Base-by-base conservation (phyloP, 2,113 vertebrate genomes). In the Perca fluviatilis region DNA sequence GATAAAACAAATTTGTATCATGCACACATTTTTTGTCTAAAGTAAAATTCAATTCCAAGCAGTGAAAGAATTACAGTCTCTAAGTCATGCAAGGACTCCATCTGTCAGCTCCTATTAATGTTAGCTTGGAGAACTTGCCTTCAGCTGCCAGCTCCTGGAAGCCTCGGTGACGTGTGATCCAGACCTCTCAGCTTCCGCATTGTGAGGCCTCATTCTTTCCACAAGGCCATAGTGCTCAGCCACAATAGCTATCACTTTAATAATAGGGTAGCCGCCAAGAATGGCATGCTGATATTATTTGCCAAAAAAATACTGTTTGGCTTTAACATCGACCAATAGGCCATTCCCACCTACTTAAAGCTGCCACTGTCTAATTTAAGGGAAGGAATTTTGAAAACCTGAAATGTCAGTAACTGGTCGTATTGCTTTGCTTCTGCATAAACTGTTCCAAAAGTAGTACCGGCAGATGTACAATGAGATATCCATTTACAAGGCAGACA, bases 31-130 rank as follows among this genome's bases (percentile, higher is more conserved):
- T 79, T 73, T 71, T 47, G 50, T 75, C 51, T 81, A 51, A 51
- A 83, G 84, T 64, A 77, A 73, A 79, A 63, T 69, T 80, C 33
- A 70, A 60, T 71, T 88, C 78, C 68, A 82, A 81, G 83, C 82
- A 73, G 66, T 77, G 53, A 69, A 84, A 77, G 82, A 87, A 86
- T 86, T 86, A 80, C 66, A 27, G 62, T 80, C 79, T 70, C 54
- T 70, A 87, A 91, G 86, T 91, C 90, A 93, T 92, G 85, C 83
- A 69, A 89, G 75, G 92, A 89, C 86, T 86, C 47, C 46, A 43
- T 85, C 91, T 93, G 93, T 93, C 94, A 92, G 82, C 83, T 84
- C 84, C 86, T 71, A 76, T 93, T 91, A 92, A 91, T 83, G 86
- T 82, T 66, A 77, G 74, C 66, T 66, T 47, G 72, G 77, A 90